phyloP scores from a whole-genome alignment of 2,888 invertebrate species.

The Cistogaster globosa region DNA sequence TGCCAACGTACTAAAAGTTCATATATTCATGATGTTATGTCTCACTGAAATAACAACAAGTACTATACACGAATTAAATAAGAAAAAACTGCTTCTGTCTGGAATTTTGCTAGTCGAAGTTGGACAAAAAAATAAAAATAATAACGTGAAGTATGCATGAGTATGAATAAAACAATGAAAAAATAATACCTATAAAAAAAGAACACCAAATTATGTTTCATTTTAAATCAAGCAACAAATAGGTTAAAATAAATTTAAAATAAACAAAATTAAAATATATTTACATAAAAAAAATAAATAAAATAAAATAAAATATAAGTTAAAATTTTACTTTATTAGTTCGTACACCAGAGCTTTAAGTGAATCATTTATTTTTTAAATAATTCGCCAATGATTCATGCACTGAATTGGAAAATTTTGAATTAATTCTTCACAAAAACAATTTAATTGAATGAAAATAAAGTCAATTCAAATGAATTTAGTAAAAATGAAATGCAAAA shows the following conservation, averaged over 20 bases:
- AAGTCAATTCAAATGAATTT: too few relatives aligned
- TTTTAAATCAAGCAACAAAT: neutral
- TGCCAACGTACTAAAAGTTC: conserved; percentile 21
- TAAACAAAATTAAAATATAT: neutral
- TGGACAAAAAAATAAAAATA: neutral
- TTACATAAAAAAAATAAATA: neutral
- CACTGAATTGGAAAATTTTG: too few relatives aligned
- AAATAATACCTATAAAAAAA: neutral
- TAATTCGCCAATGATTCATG: too few relatives aligned
- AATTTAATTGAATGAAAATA: too few relatives aligned
- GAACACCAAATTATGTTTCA: neutral
- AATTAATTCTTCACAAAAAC: too few relatives aligned
- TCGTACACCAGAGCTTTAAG: too few relatives aligned
- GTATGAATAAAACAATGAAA: conserved; percentile 11
- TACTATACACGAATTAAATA: neutral
- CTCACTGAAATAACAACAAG: conserved; percentile 40
- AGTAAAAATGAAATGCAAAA: too few relatives aligned
- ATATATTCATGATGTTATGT: conserved; percentile 54
- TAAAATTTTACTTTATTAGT: too few relatives aligned
- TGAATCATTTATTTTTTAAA: too few relatives aligned
- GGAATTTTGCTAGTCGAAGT: conserved; percentile 56
- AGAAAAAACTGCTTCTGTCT: conserved; percentile 58
- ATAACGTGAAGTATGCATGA: too few relatives aligned
- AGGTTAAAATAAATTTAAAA: neutral
- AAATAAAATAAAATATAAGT: too few relatives aligned